Evolutionary conservation across 2,888 invertebrate species (phyloP).

Genomic region (Cabera pusaria): DNA sequence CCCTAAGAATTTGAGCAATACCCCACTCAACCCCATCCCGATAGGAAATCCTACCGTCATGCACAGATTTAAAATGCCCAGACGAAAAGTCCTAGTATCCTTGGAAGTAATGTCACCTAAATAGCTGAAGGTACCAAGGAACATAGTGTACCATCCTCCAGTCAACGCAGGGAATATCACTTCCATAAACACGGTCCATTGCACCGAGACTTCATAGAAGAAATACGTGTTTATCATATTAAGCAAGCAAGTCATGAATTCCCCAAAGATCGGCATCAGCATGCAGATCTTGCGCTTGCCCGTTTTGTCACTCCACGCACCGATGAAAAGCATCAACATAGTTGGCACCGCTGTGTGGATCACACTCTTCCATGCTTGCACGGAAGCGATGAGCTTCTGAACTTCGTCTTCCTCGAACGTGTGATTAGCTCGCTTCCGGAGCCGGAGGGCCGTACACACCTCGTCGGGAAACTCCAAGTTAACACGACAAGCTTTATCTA

Average conservation of each 20-base stretch:
- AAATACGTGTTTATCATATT: slow-evolving; percentile 81
- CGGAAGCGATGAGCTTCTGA: slow-evolving; percentile 81
- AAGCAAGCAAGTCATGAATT: slow-evolving; percentile 74
- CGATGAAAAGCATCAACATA: slow-evolving; percentile 82
- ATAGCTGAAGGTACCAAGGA: slow-evolving; percentile 84
- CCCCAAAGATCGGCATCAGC: slow-evolving; percentile 81
- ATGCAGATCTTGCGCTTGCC: slow-evolving; percentile 84
- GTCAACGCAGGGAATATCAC: slow-evolving; percentile 77
- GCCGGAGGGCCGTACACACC: slow-evolving; percentile 88
- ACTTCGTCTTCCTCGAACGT: slow-evolving; percentile 86
- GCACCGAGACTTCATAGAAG: slow-evolving; percentile 79
- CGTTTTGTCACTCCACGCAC: slow-evolving; percentile 85
- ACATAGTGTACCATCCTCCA: slow-evolving; percentile 83
- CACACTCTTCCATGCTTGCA: slow-evolving; percentile 81
- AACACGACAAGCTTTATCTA: slow-evolving; percentile 93
- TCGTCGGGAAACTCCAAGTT: slow-evolving; percentile 87
- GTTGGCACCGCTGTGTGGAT: slow-evolving; percentile 80
- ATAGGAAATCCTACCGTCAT: slow-evolving; percentile 77
- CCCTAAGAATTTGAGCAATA: slow-evolving; percentile 64
- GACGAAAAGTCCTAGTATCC: slow-evolving; percentile 82
- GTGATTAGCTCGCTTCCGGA: slow-evolving; percentile 86
- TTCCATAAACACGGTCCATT: slow-evolving; percentile 79
- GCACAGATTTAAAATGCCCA: slow-evolving; percentile 79
- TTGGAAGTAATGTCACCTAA: slow-evolving; percentile 83
- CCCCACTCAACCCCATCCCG: slow-evolving; percentile 71